Base-by-base conservation (phyloP, 2,113 vertebrate species). In the Equus przewalskii region DNA sequence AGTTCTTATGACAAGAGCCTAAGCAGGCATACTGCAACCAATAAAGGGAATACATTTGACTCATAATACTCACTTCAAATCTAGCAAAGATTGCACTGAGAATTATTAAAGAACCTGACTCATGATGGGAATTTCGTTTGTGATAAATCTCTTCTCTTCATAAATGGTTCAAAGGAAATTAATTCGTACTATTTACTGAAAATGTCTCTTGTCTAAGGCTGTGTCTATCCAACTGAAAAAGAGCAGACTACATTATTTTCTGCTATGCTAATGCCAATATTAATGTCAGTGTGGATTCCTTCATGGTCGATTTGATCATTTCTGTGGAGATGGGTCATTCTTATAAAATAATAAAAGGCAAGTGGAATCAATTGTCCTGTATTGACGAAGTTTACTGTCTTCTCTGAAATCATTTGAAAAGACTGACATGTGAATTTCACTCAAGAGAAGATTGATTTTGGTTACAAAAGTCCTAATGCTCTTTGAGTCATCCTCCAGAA, bases 291-390 rank as follows among this genome's bases (percentile, higher is more conserved):
- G 89, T 97, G 78, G 36, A 81, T 91, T 93, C 94, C 94, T 96
- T 89, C 84, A 94, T 86, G 91, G 78, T 89, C 58, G 83, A 96
- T 98, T 97, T 96, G 80, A 97, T 96, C 49, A 95, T 94, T 96
- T 98, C 86, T 89, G 96, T 86, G 78, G 93, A 91, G 81, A 96
- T 82, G 56, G 26, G 62, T 78, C 82, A 96, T 94, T 97, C 69
- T 94, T 97, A 82, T 86, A 96, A 95, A 97, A 97, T 89, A 93
- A 89, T 94, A 97, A 72, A 60, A 75, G 91, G 62, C 12, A 90
- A 97, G 88, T 92, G 54, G 70, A 92, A 95, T 97, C 58, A 94
- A 91, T 96, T 90, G 46, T 54, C 72, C 19, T 76, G 4, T 90
- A 97, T 91, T 97, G 93, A 97, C 79, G 97, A 97, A 44, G 49